Evolutionary conservation across 1,140 invertebrate species (phyloP).

Genomic region (Rhyacophila brunnea): DNA sequence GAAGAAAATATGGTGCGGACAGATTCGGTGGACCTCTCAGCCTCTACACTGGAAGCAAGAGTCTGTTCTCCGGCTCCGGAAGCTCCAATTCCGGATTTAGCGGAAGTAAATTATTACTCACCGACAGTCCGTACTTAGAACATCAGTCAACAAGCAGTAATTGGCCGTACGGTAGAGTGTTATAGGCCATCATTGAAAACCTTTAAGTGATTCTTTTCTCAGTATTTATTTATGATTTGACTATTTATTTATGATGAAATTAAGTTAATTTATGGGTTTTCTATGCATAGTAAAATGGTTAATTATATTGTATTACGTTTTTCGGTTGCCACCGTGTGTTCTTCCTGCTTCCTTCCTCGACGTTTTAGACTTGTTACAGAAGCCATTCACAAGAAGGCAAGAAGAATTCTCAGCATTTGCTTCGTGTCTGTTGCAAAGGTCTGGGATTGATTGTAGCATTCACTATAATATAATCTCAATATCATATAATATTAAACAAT

Average conservation of each 20-base stretch:
- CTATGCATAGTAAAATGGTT: neutral
- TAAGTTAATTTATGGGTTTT: neutral
- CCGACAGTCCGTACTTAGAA: constrained; percentile 54
- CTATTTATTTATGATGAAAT: constrained; percentile 13
- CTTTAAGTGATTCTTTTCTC: neutral
- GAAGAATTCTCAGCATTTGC: too few relatives aligned
- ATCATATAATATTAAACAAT: too few relatives aligned
- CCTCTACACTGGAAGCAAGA: constrained; percentile 54
- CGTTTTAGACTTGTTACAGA: too few relatives aligned
- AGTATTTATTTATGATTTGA: neutral
- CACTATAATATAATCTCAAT: too few relatives aligned
- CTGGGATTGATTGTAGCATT: too few relatives aligned
- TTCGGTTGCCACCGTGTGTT: too few relatives aligned
- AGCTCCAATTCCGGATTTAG: constrained; percentile 55
- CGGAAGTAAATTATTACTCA: constrained; percentile 51
- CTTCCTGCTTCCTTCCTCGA: too few relatives aligned
- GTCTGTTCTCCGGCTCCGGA: constrained; percentile 51
- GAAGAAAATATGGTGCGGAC: constrained; percentile 47
- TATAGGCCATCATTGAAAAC: constrained; percentile 36
- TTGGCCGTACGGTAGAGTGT: constrained; percentile 53
- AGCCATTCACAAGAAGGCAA: too few relatives aligned
- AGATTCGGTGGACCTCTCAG: constrained; percentile 51
- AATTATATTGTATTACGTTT: too few relatives aligned
- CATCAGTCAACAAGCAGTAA: constrained; percentile 54
- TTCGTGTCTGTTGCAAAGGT: too few relatives aligned